Evolutionary conservation across 2,888 invertebrate species (phyloP), one percentile per base, ranked within the genome.

Genomic region (Helleia helle): DNA sequence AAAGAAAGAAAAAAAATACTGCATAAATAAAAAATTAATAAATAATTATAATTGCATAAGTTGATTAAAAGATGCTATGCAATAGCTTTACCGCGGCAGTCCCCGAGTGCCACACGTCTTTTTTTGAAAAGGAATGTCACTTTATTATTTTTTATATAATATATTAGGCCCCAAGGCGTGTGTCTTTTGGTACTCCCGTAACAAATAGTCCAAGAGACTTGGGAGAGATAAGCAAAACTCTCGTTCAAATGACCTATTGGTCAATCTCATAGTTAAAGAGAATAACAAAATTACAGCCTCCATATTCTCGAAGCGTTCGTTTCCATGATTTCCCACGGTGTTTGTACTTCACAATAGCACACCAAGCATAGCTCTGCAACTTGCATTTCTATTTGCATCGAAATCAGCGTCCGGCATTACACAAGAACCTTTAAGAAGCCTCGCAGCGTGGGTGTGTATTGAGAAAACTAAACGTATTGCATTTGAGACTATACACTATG

Each of bases 321-420:
- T 59, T 60, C 48, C 41, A 40, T 65, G 56, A 65, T 65, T 75
- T 72, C 71, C 66, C 75, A 73, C 69, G 64, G 59, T 64, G 54
- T 49, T 55, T 57, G 55, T 51, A 36, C 42, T 36, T 36, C 39
- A 46, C 49, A 50, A 48, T 44, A 42, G 43, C 22, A 41, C 43
- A n/a, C n/a, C n/a, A n/a, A n/a, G n/a, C n/a, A n/a, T n/a, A 34
- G 39, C 46, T 39, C 36, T 42, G 40, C 44, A 44, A 36, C 43
- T 50, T 43, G 50, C 50, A 50, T 55, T 52, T 50, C 47, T 48
- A 48, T 46, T 48, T 42, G 40, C 40, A 44, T 34, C 12, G 9
- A 22, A 22, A 34, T 22, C 15, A 26, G 8, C 30, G 31, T 31
- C 31, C 31, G 25, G 26, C 17, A 28, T 28, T 26, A 27, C 26